Percentiles rank a stretch among this genome's conserved stretches.
Evolutionary conservation across 2,888 invertebrate genomes (phyloP).

Genomic region (Hoplodrina ambigua): DNA sequence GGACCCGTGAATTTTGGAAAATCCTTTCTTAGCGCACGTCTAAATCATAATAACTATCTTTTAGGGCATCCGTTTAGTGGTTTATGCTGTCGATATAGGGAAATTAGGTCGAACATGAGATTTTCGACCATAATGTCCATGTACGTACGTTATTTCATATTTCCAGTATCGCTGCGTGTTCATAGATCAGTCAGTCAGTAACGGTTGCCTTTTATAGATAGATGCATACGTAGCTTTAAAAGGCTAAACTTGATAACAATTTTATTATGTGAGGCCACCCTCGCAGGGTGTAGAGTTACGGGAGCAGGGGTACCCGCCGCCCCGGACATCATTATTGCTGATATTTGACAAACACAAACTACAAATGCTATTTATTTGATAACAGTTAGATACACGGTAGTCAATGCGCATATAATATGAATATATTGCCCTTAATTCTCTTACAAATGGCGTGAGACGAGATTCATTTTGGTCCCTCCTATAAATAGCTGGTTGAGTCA

Average conservation of each 20-base stretch:
- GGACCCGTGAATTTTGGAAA: no score
- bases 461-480: conserved; percentile 37
- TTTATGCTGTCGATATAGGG: no score
- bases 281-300: conserved; percentile 32
- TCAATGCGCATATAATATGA: not conserved
- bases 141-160: no score
- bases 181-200: no score
- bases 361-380: conserved; percentile 13
- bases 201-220: no score
- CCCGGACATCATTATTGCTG: not conserved
- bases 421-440: conserved; percentile 25
- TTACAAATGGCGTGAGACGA: conserved; percentile 28
- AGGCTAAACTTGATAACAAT: conserved; percentile 16
- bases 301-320: not conserved
- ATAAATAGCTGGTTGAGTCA: conserved; percentile 45
- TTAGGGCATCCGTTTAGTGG: no score
- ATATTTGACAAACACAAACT: conserved; percentile 1
- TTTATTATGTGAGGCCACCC: conserved; percentile 10
- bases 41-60: no score
- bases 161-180: no score
- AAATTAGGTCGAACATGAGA: no score
- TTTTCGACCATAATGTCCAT: no score
- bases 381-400: not conserved
- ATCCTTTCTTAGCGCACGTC: no score
- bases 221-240: conserved; percentile 3